Evolutionary conservation across 2,888 invertebrate species (phyloP).

Genomic region (Drosophila longiperda): DNA sequence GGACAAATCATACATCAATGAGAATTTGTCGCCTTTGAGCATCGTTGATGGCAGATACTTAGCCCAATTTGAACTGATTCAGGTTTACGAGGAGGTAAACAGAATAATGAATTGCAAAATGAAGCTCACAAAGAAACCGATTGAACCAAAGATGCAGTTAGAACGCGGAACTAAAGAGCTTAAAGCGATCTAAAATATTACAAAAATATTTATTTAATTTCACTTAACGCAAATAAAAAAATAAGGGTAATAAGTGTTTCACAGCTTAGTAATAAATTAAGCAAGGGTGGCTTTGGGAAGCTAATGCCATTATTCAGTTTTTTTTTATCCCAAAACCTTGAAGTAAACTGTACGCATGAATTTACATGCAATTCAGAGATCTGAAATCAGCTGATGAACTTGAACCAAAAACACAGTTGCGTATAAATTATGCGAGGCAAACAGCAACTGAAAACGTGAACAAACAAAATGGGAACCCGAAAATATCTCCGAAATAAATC

Average conservation of each 20-base stretch:
- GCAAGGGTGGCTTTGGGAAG: background rate
- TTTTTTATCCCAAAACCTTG: slow-evolving; percentile 2
- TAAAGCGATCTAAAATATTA: background rate
- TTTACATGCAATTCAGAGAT: slow-evolving; percentile 15
- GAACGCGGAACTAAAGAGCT: background rate
- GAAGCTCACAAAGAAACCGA: slow-evolving; percentile 35
- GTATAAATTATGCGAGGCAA: slow-evolving; percentile 63
- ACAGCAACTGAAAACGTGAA: slow-evolving; percentile 29
- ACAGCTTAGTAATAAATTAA: slow-evolving; percentile 3
- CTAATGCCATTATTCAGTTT: slow-evolving; percentile 13
- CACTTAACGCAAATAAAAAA: background rate
- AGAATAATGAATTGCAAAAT: slow-evolving; percentile 64
- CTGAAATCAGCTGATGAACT: slow-evolving; percentile 60
- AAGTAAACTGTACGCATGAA: slow-evolving; percentile 13
- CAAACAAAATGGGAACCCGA: slow-evolving; percentile 23
- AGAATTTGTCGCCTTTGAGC: slow-evolving; percentile 43
- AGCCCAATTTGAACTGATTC: slow-evolving; percentile 70
- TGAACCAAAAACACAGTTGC: slow-evolving; percentile 59
- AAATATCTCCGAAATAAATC: slow-evolving; percentile 62
- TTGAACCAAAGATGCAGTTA: slow-evolving; percentile 1
- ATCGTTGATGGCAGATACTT: slow-evolving; percentile 68
- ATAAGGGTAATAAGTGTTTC: background rate
- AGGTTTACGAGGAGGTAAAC: slow-evolving; percentile 74
- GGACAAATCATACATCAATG: slow-evolving; percentile 35
- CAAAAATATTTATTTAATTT: background rate